A percentile compares a stretch with the other conserved stretches of the same genome.
Evolutionary conservation across 2,888 invertebrate genomes (phyloP).

Genomic region (Trichogramma dendrolimi): DNA sequence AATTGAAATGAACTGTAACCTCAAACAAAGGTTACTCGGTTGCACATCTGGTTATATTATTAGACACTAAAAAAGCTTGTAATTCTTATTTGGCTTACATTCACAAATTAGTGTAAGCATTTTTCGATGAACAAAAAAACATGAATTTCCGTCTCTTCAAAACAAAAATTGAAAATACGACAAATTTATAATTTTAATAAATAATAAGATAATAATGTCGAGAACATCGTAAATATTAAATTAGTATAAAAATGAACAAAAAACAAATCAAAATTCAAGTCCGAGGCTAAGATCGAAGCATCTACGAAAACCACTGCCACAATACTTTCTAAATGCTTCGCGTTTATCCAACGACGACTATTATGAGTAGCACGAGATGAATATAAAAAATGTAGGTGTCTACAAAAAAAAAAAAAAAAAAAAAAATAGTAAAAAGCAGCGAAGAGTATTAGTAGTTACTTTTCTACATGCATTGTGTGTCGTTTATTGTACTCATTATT

Average conservation of each 20-base stretch:
- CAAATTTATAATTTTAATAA: too few species aligned
- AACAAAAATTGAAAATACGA: too few species aligned
- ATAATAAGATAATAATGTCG: too few species aligned
- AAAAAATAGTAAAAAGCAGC: not conserved
- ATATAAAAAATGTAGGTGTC: constrained; percentile 2
- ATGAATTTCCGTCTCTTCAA: too few species aligned
- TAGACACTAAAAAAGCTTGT: too few species aligned
- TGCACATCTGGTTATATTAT: too few species aligned
- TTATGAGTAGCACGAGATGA: constrained; percentile 4
- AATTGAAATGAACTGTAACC: too few species aligned
- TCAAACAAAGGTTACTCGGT: too few species aligned
- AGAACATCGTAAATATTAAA: too few species aligned
- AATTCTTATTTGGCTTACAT: too few species aligned
- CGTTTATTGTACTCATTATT: constrained; percentile 25
- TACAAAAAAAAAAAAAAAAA: not conserved
- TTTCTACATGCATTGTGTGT: constrained; percentile 51
- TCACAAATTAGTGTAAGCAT: too few species aligned
- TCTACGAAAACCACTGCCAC: constrained; percentile 49
- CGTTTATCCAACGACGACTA: constrained; percentile 46
- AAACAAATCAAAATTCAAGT: constrained; percentile 45
- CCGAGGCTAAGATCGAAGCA: constrained; percentile 49
- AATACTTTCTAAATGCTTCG: constrained; percentile 50
- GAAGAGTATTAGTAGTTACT: constrained; percentile 44
- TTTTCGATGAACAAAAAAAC: too few species aligned
- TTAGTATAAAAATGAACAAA: not conserved